phyloP scores from a whole-genome alignment of 2,797 vertebrate species.

The Chaunax sp. region DNA sequence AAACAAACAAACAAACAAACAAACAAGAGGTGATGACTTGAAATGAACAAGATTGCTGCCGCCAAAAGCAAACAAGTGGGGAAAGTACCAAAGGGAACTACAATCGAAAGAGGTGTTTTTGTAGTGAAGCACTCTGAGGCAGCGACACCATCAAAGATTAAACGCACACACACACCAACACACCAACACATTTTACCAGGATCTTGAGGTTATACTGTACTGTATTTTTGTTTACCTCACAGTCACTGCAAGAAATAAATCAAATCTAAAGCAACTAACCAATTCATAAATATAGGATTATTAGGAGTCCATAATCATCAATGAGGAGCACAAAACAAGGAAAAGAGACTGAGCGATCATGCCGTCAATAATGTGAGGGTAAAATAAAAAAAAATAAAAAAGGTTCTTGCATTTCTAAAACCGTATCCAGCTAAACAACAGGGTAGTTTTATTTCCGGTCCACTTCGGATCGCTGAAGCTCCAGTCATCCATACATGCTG shows the following conservation, averaged over 20 bases:
- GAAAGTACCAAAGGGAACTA: neutral
- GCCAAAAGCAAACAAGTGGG: constrained; percentile 11
- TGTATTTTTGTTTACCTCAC: constrained; percentile 1
- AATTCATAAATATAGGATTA: constrained; percentile 15
- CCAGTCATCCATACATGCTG: constrained; percentile 47
- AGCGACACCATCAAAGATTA: no score
- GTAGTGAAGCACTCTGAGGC: no score
- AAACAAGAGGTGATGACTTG: no score
- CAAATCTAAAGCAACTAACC: constrained; percentile 1
- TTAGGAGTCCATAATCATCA: neutral
- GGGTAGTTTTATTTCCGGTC: constrained; percentile 50
- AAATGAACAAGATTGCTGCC: constrained; percentile 11
- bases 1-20: no score
- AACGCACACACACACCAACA: no score
- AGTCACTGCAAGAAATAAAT: constrained; percentile 14
- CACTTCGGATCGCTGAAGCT: constrained; percentile 41
- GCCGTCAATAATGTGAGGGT: constrained; percentile 1
- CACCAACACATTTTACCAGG: no score
- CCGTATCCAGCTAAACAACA: constrained; percentile 30
- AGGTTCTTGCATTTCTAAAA: no score
- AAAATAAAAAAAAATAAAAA: no score
- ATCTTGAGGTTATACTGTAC: no score
- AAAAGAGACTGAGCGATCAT: neutral
- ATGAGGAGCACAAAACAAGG: neutral
- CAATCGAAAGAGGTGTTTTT: no score